These are phyloP conservation scores for Lagopus leucura DNA, from an alignment of 2,113 vertebrate species.

Conservation along the genomic window DNA sequence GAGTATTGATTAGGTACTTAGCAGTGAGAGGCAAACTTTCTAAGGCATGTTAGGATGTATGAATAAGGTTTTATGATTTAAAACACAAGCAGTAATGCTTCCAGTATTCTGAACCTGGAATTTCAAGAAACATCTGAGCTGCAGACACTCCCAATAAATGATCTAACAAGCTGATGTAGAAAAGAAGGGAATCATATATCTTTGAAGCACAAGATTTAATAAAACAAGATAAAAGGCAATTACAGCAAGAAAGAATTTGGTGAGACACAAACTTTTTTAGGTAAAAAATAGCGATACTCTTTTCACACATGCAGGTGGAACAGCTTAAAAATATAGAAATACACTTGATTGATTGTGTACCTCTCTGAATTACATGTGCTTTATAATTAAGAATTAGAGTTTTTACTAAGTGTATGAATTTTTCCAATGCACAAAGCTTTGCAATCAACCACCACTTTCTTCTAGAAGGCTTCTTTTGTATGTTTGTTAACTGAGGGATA, in stretches of 20 bases:
- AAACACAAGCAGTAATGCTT: background rate
- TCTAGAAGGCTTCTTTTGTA: background rate
- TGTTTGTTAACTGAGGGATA: background rate
- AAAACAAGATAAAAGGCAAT: background rate
- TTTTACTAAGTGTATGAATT: background rate
- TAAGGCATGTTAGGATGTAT: background rate
- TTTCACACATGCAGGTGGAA: background rate
- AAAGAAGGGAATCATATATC: background rate
- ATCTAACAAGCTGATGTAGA: background rate
- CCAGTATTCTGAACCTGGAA: background rate
- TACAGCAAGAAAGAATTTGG: background rate
- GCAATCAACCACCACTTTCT: background rate
- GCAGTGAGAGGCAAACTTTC: background rate
- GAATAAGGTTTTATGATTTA: background rate
- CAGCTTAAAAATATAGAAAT: background rate
- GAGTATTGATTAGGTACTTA: background rate
- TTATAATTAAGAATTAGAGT: background rate
- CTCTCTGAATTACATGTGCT: background rate
- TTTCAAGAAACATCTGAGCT: background rate
- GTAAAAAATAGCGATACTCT: background rate
- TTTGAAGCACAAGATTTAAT: background rate
- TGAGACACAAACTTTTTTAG: background rate
- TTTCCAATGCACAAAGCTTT: background rate
- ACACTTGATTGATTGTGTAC: background rate
- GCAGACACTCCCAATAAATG: background rate